Percentiles rank a stretch among this genome's conserved stretches.
These are phyloP conservation scores for Rutilus rutilus DNA, from an alignment of 2,113 vertebrate genomes.

Conservation along the genomic window DNA sequence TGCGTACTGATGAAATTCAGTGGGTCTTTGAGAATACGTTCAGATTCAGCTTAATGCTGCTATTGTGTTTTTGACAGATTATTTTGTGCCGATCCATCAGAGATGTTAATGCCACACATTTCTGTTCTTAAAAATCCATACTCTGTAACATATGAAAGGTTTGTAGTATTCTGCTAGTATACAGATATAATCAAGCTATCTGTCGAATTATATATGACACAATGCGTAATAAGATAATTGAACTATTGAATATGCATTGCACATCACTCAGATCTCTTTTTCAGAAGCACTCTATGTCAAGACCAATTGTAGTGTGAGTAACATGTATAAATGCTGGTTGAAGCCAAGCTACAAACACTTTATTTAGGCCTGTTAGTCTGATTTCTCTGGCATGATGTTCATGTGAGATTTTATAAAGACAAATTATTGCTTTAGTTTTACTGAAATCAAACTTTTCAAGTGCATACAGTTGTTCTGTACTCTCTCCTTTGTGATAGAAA, in stretches of 20 bases:
- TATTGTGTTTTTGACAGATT: neutral
- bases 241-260: neutral
- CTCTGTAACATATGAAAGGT: neutral
- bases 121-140: neutral
- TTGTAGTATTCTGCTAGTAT: neutral
- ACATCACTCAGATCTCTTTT: neutral
- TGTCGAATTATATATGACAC: neutral
- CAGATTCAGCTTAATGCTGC: neutral
- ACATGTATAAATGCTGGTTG: neutral
- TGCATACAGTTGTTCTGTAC: neutral
- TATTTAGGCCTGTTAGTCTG: neutral
- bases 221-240: neutral
- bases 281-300: neutral
- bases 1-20: neutral
- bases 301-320: neutral
- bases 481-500: conserved; percentile 35
- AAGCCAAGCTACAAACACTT: neutral
- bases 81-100: neutral
- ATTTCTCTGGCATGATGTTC: neutral
- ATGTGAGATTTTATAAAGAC: neutral
- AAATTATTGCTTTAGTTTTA: neutral
- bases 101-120: neutral
- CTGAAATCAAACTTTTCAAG: neutral
- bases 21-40: neutral
- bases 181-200: neutral